Evolutionary conservation across 2,797 vertebrate genomes (phyloP).

Genomic region (Anniella stebbinsi): DNA sequence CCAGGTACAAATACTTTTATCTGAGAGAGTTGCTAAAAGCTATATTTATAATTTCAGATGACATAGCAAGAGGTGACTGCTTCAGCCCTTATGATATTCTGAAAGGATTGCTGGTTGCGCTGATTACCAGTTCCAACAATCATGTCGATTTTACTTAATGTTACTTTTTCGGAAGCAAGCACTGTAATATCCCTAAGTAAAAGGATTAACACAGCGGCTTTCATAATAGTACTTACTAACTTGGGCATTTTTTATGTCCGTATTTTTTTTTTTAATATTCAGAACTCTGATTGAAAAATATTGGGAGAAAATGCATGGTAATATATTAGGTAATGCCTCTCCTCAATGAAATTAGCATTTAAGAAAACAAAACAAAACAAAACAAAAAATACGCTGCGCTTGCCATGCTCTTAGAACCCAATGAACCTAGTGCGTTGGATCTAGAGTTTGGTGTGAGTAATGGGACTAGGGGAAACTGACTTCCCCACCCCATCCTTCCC

Average conservation of each 20-base stretch:
- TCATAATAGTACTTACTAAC: slow-evolving; percentile 40
- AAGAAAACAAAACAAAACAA: background rate
- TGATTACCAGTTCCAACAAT: slow-evolving; percentile 35
- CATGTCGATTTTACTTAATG: slow-evolving; percentile 44
- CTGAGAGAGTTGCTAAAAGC: slow-evolving; percentile 40
- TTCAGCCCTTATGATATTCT: slow-evolving; percentile 31
- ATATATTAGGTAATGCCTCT: slow-evolving; percentile 17
- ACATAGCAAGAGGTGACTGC: slow-evolving; percentile 35
- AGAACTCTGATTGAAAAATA: slow-evolving; percentile 39
- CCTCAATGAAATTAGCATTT: background rate
- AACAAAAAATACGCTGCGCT: background rate
- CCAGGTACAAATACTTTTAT: slow-evolving; percentile 11
- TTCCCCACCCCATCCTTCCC: background rate
- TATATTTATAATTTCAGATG: slow-evolving; percentile 28
- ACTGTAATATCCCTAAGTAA: slow-evolving; percentile 37
- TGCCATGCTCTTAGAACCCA: slow-evolving; percentile 17
- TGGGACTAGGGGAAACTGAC: background rate
- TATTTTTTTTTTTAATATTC: slow-evolving; percentile 49
- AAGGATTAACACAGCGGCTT: slow-evolving; percentile 30
- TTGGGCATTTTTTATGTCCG: slow-evolving; percentile 42
- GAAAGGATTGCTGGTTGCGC: slow-evolving; percentile 42
- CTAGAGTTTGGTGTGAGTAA: background rate
- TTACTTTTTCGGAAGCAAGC: slow-evolving; percentile 50
- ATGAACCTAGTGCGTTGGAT: slow-evolving; percentile 9
- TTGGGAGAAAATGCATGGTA: slow-evolving; percentile 7